These are phyloP conservation scores for Gonioctena quinquepunctata DNA, from an alignment of 1,140 invertebrate genomes.

Conservation along the genomic window DNA sequence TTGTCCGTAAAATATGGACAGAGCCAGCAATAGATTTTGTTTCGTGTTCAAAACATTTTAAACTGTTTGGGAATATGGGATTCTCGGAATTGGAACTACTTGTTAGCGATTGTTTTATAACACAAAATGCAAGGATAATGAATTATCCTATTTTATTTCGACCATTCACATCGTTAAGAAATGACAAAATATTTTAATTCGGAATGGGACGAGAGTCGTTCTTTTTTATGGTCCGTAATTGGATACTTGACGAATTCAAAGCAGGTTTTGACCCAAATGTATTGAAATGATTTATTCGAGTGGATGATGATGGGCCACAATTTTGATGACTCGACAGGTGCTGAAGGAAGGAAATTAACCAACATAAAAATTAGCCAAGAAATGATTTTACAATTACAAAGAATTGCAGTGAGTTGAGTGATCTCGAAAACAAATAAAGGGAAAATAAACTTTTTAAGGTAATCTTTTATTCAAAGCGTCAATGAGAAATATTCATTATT, in stretches of 20 bases:
- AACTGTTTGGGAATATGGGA: constrained; percentile 53
- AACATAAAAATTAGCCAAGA: too few species aligned
- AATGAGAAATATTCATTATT: too few species aligned
- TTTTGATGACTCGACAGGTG: too few species aligned
- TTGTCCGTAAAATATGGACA: constrained; percentile 44
- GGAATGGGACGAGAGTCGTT: not conserved
- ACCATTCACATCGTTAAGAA: not conserved
- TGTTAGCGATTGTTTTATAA: constrained; percentile 52
- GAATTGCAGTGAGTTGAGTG: too few species aligned
- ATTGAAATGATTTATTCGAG: too few species aligned
- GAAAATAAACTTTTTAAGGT: too few species aligned
- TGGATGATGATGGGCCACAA: too few species aligned
- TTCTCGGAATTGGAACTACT: constrained; percentile 53
- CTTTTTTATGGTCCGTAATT: not conserved
- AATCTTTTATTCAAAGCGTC: too few species aligned
- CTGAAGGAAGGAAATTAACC: too few species aligned
- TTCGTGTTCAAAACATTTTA: constrained; percentile 53
- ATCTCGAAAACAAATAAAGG: too few species aligned
- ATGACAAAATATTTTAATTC: constrained; percentile 3
- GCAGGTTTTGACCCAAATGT: not conserved
- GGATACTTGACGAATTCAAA: not conserved
- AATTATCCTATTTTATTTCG: constrained; percentile 31
- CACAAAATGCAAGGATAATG: constrained; percentile 31
- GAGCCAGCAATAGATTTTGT: constrained; percentile 51
- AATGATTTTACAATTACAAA: too few species aligned